Conservation (phyloP, 1,140 invertebrate genomes). For the Thalassaphorura encarpata region DNA sequence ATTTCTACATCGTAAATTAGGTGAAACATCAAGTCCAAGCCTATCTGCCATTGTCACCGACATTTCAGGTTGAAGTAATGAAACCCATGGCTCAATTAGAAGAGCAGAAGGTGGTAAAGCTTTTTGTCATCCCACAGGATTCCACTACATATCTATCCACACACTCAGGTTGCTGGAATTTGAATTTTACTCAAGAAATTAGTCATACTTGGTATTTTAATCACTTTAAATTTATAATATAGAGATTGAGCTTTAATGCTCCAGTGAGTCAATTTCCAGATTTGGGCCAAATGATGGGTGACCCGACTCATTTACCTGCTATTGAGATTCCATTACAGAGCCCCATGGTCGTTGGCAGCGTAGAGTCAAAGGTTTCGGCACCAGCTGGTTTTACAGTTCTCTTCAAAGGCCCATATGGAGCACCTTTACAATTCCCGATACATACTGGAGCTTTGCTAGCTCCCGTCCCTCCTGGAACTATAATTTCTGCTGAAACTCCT, state of each 20-base stretch:
- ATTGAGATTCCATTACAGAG: slow-evolving; percentile 16
- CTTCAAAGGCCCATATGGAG: neutral
- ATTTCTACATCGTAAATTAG: no score
- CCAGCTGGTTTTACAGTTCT: slow-evolving; percentile 16
- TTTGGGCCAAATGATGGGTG: neutral
- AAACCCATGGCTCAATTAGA: neutral
- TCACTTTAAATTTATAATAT: neutral
- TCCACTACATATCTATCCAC: slow-evolving; percentile 11
- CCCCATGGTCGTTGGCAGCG: slow-evolving; percentile 5
- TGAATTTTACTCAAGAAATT: slow-evolving; percentile 2
- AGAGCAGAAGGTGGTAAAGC: slow-evolving; percentile 1
- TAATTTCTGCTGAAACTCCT: slow-evolving; percentile 7
- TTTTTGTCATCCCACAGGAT: slow-evolving; percentile 14
- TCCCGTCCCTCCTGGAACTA: slow-evolving; percentile 14
- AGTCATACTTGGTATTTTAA: neutral
- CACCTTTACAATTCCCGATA: neutral
- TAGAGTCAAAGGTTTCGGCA: neutral
- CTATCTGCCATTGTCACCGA: neutral
- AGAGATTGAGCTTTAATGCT: neutral
- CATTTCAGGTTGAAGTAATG: slow-evolving; percentile 5
- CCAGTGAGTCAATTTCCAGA: neutral
- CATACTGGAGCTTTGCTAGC: slow-evolving; percentile 6
- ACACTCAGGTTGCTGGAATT: slow-evolving; percentile 1
- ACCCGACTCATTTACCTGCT: slow-evolving; percentile 10
- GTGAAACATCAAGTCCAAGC: no score